A percentile compares a stretch with the other conserved stretches of the same genome.
Evolutionary conservation across 2,113 vertebrate genomes (phyloP).

Genomic region (Caranx ignobilis): DNA sequence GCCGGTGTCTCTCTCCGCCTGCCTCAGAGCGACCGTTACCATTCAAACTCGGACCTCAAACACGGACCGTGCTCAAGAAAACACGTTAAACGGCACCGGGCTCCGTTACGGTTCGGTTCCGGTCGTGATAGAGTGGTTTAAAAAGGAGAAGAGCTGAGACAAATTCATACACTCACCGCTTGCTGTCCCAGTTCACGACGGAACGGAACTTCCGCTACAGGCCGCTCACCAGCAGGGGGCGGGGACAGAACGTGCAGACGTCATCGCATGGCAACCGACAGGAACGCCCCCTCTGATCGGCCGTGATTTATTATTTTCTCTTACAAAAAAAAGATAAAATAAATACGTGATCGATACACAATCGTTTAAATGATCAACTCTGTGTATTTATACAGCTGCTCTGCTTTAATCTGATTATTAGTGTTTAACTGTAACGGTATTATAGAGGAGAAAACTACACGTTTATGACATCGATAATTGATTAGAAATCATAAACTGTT

Average conservation of each 20-base stretch:
- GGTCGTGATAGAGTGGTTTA: constrained; percentile 9
- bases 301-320: not conserved
- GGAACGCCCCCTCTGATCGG: not conserved
- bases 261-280: constrained; percentile 43
- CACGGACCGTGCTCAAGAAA: not conserved
- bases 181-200: constrained; percentile 82
- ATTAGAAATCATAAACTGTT: no score
- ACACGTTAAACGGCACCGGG: not conserved
- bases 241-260: constrained; percentile 41
- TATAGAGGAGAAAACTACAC: no score
- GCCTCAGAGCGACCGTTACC: not conserved
- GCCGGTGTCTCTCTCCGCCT: constrained; percentile 39
- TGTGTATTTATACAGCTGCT: not conserved
- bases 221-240: constrained; percentile 69
- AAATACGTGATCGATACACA: not conserved
- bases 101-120: not conserved
- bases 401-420: not conserved
- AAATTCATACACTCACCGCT: constrained; percentile 82
- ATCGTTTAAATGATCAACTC: not conserved
- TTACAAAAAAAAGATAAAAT: not conserved
- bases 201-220: constrained; percentile 84
- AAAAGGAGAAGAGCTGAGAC: constrained; percentile 34
- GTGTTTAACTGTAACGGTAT: no score
- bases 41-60: not conserved
- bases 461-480: no score